Evolutionary conservation across 2,113 vertebrate genomes (phyloP).

Genomic region (Sylvietta virens): DNA sequence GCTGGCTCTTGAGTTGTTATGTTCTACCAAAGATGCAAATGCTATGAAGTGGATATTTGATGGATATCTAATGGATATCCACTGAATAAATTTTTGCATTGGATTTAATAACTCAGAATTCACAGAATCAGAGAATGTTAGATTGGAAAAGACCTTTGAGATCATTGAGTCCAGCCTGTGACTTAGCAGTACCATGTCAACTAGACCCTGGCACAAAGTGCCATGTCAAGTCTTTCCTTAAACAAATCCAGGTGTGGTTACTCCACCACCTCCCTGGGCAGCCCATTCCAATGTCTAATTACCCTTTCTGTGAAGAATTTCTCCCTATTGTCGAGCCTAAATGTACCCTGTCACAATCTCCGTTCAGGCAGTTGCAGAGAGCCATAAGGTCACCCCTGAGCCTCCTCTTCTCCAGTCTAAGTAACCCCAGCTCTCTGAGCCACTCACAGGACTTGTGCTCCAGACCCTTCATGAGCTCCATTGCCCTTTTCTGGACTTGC

Average conservation of each 20-base stretch:
- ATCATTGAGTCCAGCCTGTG: neutral
- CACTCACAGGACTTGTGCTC: neutral
- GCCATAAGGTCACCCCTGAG: neutral
- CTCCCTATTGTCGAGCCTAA: neutral
- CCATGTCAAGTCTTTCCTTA: neutral
- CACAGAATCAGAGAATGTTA: neutral
- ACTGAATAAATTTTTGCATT: neutral
- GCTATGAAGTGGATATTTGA: neutral
- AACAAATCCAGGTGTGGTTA: rapidly evolving
- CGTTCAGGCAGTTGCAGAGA: neutral
- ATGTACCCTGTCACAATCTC: neutral
- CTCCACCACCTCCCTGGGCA: neutral
- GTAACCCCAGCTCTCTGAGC: neutral
- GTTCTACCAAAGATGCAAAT: neutral
- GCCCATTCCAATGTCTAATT: neutral
- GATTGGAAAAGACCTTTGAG: neutral
- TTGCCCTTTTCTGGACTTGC: neutral
- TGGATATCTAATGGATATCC: neutral
- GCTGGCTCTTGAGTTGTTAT: neutral
- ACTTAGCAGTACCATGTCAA: neutral
- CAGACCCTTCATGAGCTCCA: neutral
- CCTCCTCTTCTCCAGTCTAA: neutral
- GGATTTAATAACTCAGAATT: neutral
- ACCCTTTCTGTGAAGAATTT: neutral
- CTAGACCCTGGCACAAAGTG: neutral